Percentiles rank a stretch among this genome's conserved stretches.
phyloP scores from a whole-genome alignment of 2,797 vertebrate genomes.

The Alosa sapidissima region DNA sequence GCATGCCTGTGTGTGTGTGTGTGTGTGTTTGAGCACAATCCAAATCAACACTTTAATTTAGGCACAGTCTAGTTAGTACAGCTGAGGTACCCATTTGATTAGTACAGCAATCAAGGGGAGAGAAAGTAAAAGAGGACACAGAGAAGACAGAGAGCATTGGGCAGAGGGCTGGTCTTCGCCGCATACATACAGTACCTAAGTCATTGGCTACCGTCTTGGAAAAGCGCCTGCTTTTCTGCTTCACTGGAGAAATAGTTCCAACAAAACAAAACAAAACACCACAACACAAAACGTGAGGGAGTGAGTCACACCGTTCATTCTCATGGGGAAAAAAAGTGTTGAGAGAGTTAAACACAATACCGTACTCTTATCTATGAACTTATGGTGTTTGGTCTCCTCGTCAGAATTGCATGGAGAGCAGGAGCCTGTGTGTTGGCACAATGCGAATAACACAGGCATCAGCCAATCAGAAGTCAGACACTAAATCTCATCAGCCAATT shows the following conservation, averaged over 20 bases:
- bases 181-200: slow-evolving; percentile 88
- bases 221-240: slow-evolving; percentile 94
- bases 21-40: background rate
- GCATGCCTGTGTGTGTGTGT: background rate
- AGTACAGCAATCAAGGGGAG: slow-evolving; percentile 71
- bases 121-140: slow-evolving; percentile 53
- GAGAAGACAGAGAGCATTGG: background rate
- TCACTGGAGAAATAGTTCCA: slow-evolving; percentile 80
- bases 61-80: slow-evolving; percentile 68
- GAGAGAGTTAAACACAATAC: slow-evolving; percentile 47
- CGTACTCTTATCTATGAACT: slow-evolving; percentile 97
- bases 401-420: slow-evolving; percentile 90
- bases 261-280: background rate
- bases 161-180: background rate
- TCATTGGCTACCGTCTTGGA: slow-evolving; percentile 98
- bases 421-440: slow-evolving; percentile 79
- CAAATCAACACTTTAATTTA: background rate
- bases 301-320: background rate
- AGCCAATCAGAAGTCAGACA: background rate
- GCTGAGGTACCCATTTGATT: slow-evolving; percentile 67
- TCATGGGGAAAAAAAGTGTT: background rate
- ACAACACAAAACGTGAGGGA: background rate
- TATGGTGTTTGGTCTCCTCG: slow-evolving; percentile 86
- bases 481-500: background rate
- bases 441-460: background rate